These are phyloP conservation scores for Holacanthella duospinosa DNA, from an alignment of 2,888 invertebrate genomes.

Conservation along the genomic window DNA sequence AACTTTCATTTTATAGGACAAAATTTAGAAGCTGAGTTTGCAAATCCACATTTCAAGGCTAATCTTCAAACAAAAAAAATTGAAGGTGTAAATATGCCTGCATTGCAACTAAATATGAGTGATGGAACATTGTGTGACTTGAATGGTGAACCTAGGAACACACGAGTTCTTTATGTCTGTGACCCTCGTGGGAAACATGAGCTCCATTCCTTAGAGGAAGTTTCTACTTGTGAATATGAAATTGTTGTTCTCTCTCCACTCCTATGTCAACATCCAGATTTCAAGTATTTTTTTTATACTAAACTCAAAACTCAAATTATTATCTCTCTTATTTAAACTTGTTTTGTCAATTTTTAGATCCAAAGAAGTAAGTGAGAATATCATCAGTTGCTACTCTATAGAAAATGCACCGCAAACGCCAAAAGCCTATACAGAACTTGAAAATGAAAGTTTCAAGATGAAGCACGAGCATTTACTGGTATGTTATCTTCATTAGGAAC, in stretches of 20 bases:
- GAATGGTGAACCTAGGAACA: slow-evolving; percentile 68
- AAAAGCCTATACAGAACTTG: slow-evolving; percentile 56
- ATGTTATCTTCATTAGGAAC: no score
- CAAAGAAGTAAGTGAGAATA: slow-evolving; percentile 59
- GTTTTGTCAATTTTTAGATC: no score
- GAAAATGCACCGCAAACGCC: slow-evolving; percentile 61
- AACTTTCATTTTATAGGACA: slow-evolving; percentile 28
- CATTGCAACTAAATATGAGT: slow-evolving; percentile 65
- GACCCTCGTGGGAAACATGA: slow-evolving; percentile 80
- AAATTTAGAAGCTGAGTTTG: slow-evolving; percentile 34
- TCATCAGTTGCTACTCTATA: slow-evolving; percentile 61
- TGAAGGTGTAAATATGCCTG: slow-evolving; percentile 71
- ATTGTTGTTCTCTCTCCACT: slow-evolving; percentile 74
- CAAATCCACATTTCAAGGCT: slow-evolving; percentile 27
- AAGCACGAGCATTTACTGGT: slow-evolving; percentile 52
- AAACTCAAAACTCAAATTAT: no score
- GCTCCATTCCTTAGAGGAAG: slow-evolving; percentile 84
- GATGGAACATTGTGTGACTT: slow-evolving; percentile 89
- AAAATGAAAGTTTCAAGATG: slow-evolving; percentile 60
- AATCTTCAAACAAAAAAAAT: slow-evolving; percentile 22
- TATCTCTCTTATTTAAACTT: no score
- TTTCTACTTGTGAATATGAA: slow-evolving; percentile 88
- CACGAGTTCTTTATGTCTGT: slow-evolving; percentile 78
- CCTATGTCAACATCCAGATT: slow-evolving; percentile 81
- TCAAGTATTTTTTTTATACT: no score